Conservation (phyloP, 2,113 vertebrate species). For the Boulengeromyrus knoepffleri region DNA sequence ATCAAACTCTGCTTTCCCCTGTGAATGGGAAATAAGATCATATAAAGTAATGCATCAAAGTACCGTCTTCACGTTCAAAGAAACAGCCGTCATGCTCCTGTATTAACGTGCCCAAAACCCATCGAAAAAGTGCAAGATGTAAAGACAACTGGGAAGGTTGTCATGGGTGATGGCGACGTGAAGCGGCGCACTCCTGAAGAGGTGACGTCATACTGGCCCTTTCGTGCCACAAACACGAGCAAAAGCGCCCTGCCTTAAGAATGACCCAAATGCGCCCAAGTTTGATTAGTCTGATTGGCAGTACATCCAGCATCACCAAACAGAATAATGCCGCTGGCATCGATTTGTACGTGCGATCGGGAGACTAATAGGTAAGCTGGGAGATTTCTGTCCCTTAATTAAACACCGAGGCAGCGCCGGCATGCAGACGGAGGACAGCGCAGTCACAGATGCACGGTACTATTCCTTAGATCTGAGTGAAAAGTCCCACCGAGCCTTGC, state of each 20-base stretch:
- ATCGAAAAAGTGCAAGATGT: neutral
- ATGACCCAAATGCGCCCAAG: neutral
- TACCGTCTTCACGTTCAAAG: neutral
- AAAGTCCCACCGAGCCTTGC: neutral
- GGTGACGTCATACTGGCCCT: slow-evolving; percentile 47
- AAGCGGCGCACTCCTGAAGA: slow-evolving; percentile 29
- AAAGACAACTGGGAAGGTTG: neutral
- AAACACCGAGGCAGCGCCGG: neutral
- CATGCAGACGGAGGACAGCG: neutral
- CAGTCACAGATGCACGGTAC: neutral
- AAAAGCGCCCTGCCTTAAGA: neutral
- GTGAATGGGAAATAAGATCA: neutral
- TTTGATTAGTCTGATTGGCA: neutral
- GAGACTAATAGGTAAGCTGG: neutral
- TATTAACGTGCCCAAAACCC: neutral
- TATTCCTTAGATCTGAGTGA: neutral
- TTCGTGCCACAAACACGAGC: neutral
- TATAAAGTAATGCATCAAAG: neutral
- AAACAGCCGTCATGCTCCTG: neutral
- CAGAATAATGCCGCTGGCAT: neutral
- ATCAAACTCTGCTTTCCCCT: neutral
- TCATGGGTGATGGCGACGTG: slow-evolving; percentile 2
- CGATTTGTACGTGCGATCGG: neutral
- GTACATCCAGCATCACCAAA: neutral
- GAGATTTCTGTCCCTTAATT: neutral